Evolutionary conservation across 2,797 vertebrate genomes (phyloP).

Genomic region (Agapornis canus): DNA sequence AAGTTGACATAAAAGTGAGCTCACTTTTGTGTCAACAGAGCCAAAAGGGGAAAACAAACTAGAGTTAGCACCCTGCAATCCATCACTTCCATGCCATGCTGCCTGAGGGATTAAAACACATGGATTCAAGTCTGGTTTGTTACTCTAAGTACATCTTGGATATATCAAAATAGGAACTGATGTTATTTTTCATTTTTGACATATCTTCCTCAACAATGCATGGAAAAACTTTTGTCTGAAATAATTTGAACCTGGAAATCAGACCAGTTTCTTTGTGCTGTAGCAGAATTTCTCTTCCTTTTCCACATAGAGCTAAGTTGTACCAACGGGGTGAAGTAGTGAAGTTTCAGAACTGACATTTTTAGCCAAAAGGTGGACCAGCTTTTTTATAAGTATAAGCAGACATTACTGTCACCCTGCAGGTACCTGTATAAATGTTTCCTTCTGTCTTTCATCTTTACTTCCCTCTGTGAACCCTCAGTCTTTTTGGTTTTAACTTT

Average conservation of each 20-base stretch:
- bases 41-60: background rate
- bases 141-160: background rate
- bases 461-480: constrained; percentile 37
- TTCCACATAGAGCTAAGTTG: background rate
- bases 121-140: background rate
- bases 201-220: background rate
- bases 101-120: background rate
- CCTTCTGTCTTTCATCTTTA: constrained; percentile 35
- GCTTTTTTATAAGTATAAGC: background rate
- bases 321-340: background rate
- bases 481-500: constrained; percentile 58
- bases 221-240: background rate
- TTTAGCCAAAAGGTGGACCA: background rate
- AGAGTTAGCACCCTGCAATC: background rate
- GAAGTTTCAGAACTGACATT: background rate
- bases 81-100: background rate
- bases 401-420: background rate
- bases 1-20: background rate
- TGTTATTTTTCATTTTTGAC: background rate
- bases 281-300: background rate
- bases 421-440: constrained; percentile 49
- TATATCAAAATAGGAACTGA: background rate
- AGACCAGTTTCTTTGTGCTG: background rate
- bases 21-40: background rate
- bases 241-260: background rate